Conservation (phyloP, 2,888 invertebrate species). For the Abrostola tripartita region DNA sequence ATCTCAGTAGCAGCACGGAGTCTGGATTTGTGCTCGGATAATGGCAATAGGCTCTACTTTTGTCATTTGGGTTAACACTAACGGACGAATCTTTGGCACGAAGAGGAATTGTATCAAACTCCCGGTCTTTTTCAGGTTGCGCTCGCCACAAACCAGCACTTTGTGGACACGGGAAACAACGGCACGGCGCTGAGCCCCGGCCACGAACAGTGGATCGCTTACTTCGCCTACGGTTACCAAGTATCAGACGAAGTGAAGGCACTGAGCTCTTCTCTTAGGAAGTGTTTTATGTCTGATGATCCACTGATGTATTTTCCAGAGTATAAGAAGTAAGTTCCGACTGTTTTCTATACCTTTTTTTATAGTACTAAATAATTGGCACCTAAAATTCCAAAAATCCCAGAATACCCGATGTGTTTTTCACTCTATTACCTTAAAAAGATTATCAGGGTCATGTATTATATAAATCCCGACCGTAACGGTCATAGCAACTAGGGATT, state of each 20-base stretch:
- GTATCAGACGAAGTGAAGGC: constrained; percentile 58
- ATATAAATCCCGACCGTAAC: no score
- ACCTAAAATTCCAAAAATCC: no score
- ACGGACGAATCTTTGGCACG: no score
- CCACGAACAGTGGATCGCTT: constrained; percentile 69
- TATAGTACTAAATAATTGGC: neutral
- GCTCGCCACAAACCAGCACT: constrained; percentile 62
- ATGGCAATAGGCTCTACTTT: no score
- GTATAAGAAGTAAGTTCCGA: constrained; percentile 29
- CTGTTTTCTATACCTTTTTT: neutral
- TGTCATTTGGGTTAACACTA: no score
- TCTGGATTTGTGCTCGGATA: no score
- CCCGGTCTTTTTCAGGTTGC: constrained; percentile 59
- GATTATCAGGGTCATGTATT: no score
- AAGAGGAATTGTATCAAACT: neutral
- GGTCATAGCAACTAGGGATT: no score
- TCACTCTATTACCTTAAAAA: no score
- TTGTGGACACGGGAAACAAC: constrained; percentile 68
- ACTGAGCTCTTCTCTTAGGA: constrained; percentile 61
- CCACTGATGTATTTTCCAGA: constrained; percentile 66
- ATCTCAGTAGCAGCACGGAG: no score
- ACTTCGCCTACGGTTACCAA: constrained; percentile 50
- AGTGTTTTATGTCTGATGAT: constrained; percentile 62
- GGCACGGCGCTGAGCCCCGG: constrained; percentile 74
- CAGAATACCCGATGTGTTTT: no score